A percentile compares a stretch with the other conserved stretches of the same genome.
These are phyloP conservation scores for Anoplopoma fimbria DNA, from an alignment of 2,113 vertebrate species.

Conservation along the genomic window DNA sequence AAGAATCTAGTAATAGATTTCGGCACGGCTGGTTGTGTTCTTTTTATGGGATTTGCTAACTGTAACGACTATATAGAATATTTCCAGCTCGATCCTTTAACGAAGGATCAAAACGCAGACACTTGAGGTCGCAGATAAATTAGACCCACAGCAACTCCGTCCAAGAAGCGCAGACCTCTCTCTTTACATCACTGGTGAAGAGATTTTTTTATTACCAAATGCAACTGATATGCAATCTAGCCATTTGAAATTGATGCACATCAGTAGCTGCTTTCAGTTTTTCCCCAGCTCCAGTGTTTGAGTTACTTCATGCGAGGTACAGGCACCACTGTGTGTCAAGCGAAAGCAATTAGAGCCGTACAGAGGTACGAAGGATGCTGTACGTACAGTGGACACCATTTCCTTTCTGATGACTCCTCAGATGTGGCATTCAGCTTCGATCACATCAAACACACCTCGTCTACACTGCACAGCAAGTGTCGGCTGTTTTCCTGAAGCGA, in stretches of 20 bases:
- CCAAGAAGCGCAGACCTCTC: not conserved
- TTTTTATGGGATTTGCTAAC: not conserved
- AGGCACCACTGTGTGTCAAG: constrained; percentile 25
- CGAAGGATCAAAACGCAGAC: not conserved
- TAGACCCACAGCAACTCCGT: not conserved
- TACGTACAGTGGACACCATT: constrained; percentile 33
- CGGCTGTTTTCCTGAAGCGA: constrained; percentile 19
- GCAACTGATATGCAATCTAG: not conserved
- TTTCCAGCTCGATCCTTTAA: not conserved
- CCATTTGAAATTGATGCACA: constrained; percentile 25
- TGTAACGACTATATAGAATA: not conserved
- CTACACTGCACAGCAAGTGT: not conserved
- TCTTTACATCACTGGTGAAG: not conserved
- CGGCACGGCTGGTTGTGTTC: not conserved
- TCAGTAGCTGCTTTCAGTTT: constrained; percentile 34
- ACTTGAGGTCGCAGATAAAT: not conserved
- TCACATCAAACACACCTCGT: constrained; percentile 40
- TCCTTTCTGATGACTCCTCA: constrained; percentile 65
- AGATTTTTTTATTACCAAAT: constrained; percentile 4
- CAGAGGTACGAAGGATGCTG: constrained; percentile 15
- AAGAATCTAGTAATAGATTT: not conserved
- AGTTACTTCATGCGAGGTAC: constrained; percentile 7
- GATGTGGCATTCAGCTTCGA: constrained; percentile 56
- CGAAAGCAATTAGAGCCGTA: constrained; percentile 50
- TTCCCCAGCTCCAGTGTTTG: constrained; percentile 20